phyloP scores from a whole-genome alignment of 2,113 vertebrate species.

The Vulpes ferrilata region DNA sequence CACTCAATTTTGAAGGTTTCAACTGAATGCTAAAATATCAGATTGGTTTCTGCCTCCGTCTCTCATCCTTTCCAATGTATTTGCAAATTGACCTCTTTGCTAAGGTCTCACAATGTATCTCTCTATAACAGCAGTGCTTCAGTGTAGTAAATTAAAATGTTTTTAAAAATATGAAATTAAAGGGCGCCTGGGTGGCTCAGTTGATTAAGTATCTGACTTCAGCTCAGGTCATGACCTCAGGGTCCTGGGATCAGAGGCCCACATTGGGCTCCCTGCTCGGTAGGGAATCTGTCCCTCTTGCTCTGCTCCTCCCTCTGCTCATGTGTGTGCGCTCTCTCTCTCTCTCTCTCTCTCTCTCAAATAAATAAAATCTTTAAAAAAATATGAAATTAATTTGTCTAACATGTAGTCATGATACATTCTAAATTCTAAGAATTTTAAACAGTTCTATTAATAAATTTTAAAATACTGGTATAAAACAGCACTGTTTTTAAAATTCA shows the following conservation, averaged over 20 bases:
- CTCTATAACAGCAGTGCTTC: not conserved
- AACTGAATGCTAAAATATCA: not conserved
- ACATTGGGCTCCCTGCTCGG: not conserved
- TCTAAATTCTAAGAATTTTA: slow-evolving; percentile 50
- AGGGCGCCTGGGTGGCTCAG: not conserved
- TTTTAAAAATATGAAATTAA: slow-evolving; percentile 62
- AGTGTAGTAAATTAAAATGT: not conserved
- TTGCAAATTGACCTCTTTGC: not conserved
- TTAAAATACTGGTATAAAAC: slow-evolving; percentile 30
- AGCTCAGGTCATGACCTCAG: not conserved
- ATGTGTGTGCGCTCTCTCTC: too few species aligned
- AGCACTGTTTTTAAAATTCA: slow-evolving; percentile 36
- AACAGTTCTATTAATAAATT: slow-evolving; percentile 54
- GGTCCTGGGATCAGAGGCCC: not conserved
- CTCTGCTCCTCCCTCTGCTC: not conserved
- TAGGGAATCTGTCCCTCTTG: not conserved
- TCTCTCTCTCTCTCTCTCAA: not conserved
- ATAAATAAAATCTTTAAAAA: not conserved
- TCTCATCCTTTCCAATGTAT: not conserved
- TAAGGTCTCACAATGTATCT: not conserved
- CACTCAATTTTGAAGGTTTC: not conserved
- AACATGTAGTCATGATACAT: not conserved
- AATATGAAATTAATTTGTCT: slow-evolving; percentile 33
- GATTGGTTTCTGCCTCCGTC: not conserved
- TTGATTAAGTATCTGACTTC: not conserved